These are phyloP conservation scores for Blera fallax DNA, from an alignment of 2,888 invertebrate genomes.

Conservation along the genomic window DNA sequence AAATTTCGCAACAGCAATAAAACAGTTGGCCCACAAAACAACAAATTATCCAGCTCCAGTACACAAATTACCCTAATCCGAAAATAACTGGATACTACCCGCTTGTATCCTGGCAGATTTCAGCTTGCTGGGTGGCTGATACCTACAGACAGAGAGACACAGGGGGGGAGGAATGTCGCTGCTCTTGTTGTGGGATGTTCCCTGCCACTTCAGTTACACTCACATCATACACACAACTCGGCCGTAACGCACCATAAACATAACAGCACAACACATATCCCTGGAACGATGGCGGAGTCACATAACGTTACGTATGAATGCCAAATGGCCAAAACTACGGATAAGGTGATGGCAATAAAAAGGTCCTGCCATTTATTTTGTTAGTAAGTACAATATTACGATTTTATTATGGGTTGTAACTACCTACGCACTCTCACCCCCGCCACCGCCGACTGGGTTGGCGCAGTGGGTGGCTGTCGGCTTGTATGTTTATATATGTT, in stretches of 20 bases:
- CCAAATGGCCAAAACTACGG: slow-evolving; percentile 68
- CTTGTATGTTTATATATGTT: neutral
- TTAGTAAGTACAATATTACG: slow-evolving; percentile 70
- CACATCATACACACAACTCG: slow-evolving; percentile 46
- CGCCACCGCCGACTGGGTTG: neutral
- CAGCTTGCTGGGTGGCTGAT: neutral
- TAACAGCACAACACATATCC: slow-evolving; percentile 31
- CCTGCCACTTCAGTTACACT: slow-evolving; percentile 56
- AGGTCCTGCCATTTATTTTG: slow-evolving; percentile 72
- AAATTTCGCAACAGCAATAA: slow-evolving; percentile 69
- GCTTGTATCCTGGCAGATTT: slow-evolving; percentile 34
- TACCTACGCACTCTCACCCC: slow-evolving; percentile 37
- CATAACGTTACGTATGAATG: slow-evolving; percentile 57
- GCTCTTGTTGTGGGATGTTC: slow-evolving; percentile 56
- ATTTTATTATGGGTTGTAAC: slow-evolving; percentile 69
- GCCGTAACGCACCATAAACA: slow-evolving; percentile 67
- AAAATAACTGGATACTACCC: slow-evolving; percentile 60
- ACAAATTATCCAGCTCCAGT: slow-evolving; percentile 72
- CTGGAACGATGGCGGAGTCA: slow-evolving; percentile 26
- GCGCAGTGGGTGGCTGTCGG: neutral
- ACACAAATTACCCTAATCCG: slow-evolving; percentile 72
- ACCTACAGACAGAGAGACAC: neutral
- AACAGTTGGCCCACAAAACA: slow-evolving; percentile 72
- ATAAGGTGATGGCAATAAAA: slow-evolving; percentile 72
- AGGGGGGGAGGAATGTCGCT: slow-evolving; percentile 30